Evolutionary conservation across 2,797 vertebrate species (phyloP).

Genomic region (Perdix hodgsoniae): DNA sequence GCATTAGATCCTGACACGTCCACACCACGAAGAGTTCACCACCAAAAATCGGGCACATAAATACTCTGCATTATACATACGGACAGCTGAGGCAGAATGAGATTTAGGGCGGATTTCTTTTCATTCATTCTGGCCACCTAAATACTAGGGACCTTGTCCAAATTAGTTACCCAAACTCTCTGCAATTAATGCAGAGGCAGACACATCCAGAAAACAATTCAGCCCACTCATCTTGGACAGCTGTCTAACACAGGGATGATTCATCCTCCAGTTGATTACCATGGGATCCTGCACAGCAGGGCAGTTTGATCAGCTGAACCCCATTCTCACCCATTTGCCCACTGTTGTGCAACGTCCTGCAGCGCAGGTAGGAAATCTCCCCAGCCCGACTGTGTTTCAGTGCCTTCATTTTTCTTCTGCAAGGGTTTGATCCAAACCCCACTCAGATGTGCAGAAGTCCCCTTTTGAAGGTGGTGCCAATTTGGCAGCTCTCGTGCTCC

Average conservation of each 20-base stretch:
- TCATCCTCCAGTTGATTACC: neutral
- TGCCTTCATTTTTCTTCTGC: neutral
- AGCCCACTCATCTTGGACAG: conserved; percentile 9
- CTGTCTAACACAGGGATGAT: neutral
- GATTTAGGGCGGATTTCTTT: neutral
- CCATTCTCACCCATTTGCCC: neutral
- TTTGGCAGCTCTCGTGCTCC: neutral
- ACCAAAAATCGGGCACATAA: neutral
- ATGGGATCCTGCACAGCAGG: neutral
- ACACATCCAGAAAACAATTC: neutral
- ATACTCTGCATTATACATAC: neutral
- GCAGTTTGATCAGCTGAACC: neutral
- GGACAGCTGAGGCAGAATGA: neutral
- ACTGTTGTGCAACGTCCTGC: neutral
- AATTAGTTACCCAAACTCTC: neutral
- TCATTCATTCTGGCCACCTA: neutral
- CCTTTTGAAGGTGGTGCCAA: rapidly evolving
- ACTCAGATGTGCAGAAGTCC: neutral
- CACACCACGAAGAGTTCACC: neutral
- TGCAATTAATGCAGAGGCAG: conserved; percentile 1
- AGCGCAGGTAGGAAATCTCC: neutral
- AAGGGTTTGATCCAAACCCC: neutral
- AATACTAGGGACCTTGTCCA: neutral
- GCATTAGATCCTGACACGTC: neutral
- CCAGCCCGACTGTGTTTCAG: neutral